phyloP scores from a whole-genome alignment of 2,113 vertebrate species.

The Phalacrocorax brasilianus region DNA sequence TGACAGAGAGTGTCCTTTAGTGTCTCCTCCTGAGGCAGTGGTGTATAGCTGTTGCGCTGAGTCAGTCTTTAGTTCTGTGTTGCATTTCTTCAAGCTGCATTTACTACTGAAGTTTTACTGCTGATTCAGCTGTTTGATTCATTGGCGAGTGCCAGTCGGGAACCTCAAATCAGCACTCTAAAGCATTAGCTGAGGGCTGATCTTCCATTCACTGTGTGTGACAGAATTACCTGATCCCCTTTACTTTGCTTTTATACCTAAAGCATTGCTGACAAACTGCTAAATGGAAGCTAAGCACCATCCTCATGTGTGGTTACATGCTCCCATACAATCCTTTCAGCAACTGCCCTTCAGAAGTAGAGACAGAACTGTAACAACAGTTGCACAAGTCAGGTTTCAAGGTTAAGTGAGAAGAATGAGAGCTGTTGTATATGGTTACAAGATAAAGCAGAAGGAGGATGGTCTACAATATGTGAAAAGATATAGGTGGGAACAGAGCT shows the following conservation, averaged over 20 bases:
- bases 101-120: neutral
- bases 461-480: neutral
- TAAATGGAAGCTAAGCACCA: neutral
- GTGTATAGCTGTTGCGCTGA: neutral
- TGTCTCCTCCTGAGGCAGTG: neutral
- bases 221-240: neutral
- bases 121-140: neutral
- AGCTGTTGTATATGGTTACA: neutral
- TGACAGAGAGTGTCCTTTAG: neutral
- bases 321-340: neutral
- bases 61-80: neutral
- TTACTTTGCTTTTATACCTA: neutral
- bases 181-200: neutral
- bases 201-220: neutral
- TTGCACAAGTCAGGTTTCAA: neutral
- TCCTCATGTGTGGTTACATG: fast-evolving
- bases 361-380: neutral
- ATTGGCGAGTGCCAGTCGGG: neutral
- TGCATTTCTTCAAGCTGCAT: neutral
- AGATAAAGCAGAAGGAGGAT: neutral
- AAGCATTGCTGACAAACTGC: neutral
- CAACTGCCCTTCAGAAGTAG: neutral
- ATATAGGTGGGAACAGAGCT: neutral
- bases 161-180: neutral
- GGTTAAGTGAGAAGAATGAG: neutral